Evolutionary conservation across 2,113 vertebrate genomes (phyloP).

Genomic region (Megaleporinus macrocephalus): DNA sequence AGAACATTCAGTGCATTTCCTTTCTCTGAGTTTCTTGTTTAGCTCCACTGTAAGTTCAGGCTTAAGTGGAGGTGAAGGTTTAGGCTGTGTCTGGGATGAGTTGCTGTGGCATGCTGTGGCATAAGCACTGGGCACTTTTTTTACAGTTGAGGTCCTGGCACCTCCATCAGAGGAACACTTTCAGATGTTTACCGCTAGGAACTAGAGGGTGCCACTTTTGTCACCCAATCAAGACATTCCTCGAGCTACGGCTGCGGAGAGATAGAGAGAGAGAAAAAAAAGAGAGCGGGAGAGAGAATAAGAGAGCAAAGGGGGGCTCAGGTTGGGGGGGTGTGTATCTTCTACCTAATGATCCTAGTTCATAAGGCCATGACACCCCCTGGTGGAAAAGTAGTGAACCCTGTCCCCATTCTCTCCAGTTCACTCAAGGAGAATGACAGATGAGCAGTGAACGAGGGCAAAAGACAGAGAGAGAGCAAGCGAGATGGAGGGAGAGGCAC

Average conservation of each 20-base stretch:
- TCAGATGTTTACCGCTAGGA: constrained; percentile 52
- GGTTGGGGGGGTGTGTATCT: constrained; percentile 14
- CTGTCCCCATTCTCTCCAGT: constrained; percentile 50
- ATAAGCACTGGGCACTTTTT: constrained; percentile 19
- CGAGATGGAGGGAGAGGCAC: constrained; percentile 16
- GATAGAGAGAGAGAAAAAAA: background rate
- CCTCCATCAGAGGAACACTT: constrained; percentile 22
- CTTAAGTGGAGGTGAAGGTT: constrained; percentile 11
- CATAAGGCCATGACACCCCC: constrained; percentile 67
- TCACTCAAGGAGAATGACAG: constrained; percentile 41
- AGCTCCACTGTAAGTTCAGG: background rate
- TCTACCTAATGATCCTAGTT: constrained; percentile 49
- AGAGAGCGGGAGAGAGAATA: background rate
- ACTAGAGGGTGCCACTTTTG: constrained; percentile 43
- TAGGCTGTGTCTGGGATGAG: constrained; percentile 1
- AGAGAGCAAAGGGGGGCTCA: background rate
- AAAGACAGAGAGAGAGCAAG: background rate
- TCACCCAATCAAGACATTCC: constrained; percentile 56
- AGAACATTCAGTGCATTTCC: background rate
- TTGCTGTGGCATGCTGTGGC: background rate
- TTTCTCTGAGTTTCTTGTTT: background rate
- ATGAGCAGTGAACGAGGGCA: constrained; percentile 22
- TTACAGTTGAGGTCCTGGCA: constrained; percentile 13
- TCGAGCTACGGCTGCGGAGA: background rate
- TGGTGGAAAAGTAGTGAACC: constrained; percentile 61